Base-by-base conservation (phyloP, 2,888 invertebrate genomes). In the Apodemia duryi region DNA sequence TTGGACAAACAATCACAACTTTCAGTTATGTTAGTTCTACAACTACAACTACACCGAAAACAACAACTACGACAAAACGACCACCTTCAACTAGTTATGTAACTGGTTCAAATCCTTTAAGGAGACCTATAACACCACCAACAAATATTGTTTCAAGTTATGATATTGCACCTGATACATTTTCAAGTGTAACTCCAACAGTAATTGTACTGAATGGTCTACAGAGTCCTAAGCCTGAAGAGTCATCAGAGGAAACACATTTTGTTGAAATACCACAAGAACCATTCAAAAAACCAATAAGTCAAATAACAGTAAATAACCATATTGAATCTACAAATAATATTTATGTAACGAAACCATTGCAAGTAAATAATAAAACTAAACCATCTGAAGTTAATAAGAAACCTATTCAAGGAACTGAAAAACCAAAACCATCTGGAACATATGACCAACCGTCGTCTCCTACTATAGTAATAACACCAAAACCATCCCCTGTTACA, bases 381-480 rank as follows among this genome's bases (percentile, higher is more conserved):
- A 86, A 88, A 77, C 90, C 90, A 3, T 74, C 82, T 0, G 70
- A 74, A 28, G 73, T 70, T 11, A 91, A 93, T 9, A 93, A 94
- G 43, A 70, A 70, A 68, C 69, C 70, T 35, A 21, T 54, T 9
- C 57, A 64, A 35, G 13, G 35, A 61, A 61, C 49, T 3, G 52
- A 65, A 6, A 88, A 88, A 65, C 94, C 86, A 41, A 84, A 86
- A 75, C 88, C 88, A 6, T 73, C 80, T 0, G 68, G 74, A 28
- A 73, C 70, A 9, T 92, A 93, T 9, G 92, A 94, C 51, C 87
- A 87, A 64, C 94, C 88, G 0, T 84, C 95, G 10, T 92, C 93
- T 1, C 94, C 95, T 1, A 95, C 95, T 0, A 90, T 95, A 6
- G 86, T 94, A 4, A 95, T 95, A 11, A 95, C 95, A 3, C 95